phyloP scores from a whole-genome alignment of 2,888 invertebrate species.

The Acanthoscelides obtectus region DNA sequence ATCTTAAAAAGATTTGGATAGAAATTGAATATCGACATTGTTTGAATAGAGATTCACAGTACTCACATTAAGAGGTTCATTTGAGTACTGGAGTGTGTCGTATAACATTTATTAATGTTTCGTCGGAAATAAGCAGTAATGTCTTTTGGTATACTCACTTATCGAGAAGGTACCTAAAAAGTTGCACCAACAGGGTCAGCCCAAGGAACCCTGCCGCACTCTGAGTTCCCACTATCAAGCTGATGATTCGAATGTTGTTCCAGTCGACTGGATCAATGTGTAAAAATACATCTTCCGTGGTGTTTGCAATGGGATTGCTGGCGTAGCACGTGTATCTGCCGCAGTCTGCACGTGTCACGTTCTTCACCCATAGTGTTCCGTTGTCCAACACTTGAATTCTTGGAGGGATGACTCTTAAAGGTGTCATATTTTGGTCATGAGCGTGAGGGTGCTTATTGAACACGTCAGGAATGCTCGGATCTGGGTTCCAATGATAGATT shows the following conservation, averaged over 20 bases:
- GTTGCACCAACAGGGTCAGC: slow-evolving; percentile 74
- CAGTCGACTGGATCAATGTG: slow-evolving; percentile 84
- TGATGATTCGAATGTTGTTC: slow-evolving; percentile 77
- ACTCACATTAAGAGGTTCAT: too few species aligned
- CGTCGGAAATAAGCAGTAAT: too few species aligned
- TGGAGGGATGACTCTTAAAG: slow-evolving; percentile 44
- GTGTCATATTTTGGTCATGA: slow-evolving; percentile 54
- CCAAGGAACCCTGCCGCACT: slow-evolving; percentile 76
- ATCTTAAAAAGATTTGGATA: too few species aligned
- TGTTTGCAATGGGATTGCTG: slow-evolving; percentile 76
- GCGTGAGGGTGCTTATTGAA: slow-evolving; percentile 63
- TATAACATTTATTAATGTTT: too few species aligned
- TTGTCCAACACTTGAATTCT: slow-evolving; percentile 62
- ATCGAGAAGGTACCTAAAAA: slow-evolving; percentile 63
- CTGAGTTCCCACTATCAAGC: slow-evolving; percentile 75
- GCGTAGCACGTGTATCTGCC: slow-evolving; percentile 84
- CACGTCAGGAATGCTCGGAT: slow-evolving; percentile 59
- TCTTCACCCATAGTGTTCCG: slow-evolving; percentile 40
- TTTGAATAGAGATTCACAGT: too few species aligned
- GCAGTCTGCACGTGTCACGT: slow-evolving; percentile 70
- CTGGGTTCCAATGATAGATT: slow-evolving; percentile 75
- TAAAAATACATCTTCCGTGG: slow-evolving; percentile 68
- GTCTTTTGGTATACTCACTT: slow-evolving; percentile 56
- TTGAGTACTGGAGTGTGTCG: too few species aligned
- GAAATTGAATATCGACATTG: too few species aligned